Conservation (phyloP, 2,797 vertebrate genomes). For the Heliangelus exortis region DNA sequence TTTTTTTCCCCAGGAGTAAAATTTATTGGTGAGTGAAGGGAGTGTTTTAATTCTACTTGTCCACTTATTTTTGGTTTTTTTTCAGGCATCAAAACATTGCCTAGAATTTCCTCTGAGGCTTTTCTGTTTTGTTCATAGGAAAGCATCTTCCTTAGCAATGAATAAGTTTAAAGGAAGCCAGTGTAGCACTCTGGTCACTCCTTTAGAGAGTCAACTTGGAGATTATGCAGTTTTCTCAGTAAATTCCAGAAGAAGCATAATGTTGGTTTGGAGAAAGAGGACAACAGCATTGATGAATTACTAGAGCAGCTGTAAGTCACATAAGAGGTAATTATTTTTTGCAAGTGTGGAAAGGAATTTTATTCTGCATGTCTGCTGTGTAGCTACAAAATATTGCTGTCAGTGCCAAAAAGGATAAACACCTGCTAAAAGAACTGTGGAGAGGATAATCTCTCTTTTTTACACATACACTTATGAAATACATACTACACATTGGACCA, state of each 20-base stretch:
- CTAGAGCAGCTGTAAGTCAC: conserved; percentile 62
- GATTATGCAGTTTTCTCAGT: conserved; percentile 34
- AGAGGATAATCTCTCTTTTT: conserved; percentile 52
- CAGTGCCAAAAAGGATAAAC: conserved; percentile 59
- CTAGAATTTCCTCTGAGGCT: neutral
- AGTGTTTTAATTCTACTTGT: neutral
- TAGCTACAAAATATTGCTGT: conserved; percentile 68
- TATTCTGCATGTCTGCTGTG: conserved; percentile 49
- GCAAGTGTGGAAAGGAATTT: conserved; percentile 39
- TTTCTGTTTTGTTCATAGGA: neutral
- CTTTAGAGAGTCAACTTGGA: conserved; percentile 38
- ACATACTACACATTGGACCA: conserved; percentile 4
- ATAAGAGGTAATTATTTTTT: conserved; percentile 72
- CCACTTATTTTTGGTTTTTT: neutral
- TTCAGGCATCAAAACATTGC: neutral
- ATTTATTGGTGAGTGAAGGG: rapidly evolving
- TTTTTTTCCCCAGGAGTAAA: neutral
- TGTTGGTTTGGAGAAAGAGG: conserved; percentile 40
- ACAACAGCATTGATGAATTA: conserved; percentile 66
- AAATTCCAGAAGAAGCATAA: conserved; percentile 21
- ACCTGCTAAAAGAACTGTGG: conserved; percentile 55
- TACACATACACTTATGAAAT: conserved; percentile 31
- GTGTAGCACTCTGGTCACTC: neutral
- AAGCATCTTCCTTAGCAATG: neutral
- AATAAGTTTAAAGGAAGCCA: conserved; percentile 26